Percentiles rank a stretch among this genome's conserved stretches.
Evolutionary conservation across 92 coral and sea anemone genomes (phyloP).

Genomic region (Palythoa caribaeorum): DNA sequence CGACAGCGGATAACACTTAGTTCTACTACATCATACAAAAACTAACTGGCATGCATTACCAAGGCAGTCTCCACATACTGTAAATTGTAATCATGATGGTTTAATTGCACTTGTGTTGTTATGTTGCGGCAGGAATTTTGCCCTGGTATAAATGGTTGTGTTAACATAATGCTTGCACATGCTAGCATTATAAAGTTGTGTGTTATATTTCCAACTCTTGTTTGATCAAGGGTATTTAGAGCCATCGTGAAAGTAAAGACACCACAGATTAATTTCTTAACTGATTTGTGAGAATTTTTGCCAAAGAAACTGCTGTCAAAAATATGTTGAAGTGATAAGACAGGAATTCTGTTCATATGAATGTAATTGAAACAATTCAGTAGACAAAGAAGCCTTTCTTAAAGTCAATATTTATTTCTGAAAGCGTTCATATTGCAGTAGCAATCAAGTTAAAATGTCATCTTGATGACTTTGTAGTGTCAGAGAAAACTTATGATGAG

Average conservation of each 20-base stretch:
- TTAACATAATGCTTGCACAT: not conserved
- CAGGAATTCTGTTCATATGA: not conserved
- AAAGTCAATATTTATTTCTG: constrained; percentile 4
- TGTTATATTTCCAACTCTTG: not conserved
- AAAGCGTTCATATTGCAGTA: not conserved
- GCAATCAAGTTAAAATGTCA: not conserved
- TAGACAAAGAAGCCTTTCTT: not conserved
- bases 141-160: not conserved
- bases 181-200: not conserved
- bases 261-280: not conserved
- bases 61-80: not conserved
- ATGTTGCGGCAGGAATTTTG: not conserved
- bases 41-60: not conserved
- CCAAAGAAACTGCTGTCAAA: not conserved
- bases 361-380: not conserved
- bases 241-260: not conserved
- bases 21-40: not conserved
- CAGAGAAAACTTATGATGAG: not conserved
- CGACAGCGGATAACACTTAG: not conserved
- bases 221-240: not conserved
- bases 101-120: not conserved
- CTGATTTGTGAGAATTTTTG: not conserved
- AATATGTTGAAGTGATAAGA: not conserved
- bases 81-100: not conserved
- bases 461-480: not conserved